Percentiles rank a stretch among this genome's conserved stretches.
phyloP scores from a whole-genome alignment of 1,140 invertebrate genomes.

The Apocrypta bakeri region DNA sequence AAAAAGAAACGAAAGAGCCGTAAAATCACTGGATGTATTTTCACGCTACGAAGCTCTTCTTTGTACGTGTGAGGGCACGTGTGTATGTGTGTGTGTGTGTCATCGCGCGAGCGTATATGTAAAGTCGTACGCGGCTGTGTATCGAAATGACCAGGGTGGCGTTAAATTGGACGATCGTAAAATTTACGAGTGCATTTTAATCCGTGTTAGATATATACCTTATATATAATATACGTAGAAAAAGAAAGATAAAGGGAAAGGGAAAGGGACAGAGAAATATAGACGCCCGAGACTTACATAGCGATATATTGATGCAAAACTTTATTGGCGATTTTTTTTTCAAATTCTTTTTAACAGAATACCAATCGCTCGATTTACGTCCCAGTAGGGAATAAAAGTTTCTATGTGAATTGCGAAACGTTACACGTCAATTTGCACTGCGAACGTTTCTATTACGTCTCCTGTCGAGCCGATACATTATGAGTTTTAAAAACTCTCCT shows the following conservation, averaged over 20 bases:
- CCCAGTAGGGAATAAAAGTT: not conserved
- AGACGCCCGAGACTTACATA: not conserved
- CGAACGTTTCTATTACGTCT: not conserved
- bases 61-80: not conserved
- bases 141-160: not conserved
- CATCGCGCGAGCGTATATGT: not conserved
- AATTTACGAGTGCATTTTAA: conserved; percentile 18
- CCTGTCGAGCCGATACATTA: not conserved
- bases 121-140: not conserved
- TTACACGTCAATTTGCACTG: not conserved
- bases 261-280: not conserved
- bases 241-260: not conserved
- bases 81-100: not conserved
- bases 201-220: not conserved
- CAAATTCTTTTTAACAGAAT: not conserved
- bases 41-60: not conserved
- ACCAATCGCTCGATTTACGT: not conserved
- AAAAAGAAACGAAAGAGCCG: not conserved
- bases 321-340: not conserved
- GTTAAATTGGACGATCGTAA: conserved; percentile 19
- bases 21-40: conserved; percentile 26
- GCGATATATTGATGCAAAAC: not conserved
- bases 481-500: not conserved
- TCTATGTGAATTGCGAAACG: not conserved
- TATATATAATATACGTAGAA: not conserved